Evolutionary conservation across 2,113 vertebrate species (phyloP), one percentile per base, ranked within the genome.

Genomic region (Ornithorhynchus anatinus): DNA sequence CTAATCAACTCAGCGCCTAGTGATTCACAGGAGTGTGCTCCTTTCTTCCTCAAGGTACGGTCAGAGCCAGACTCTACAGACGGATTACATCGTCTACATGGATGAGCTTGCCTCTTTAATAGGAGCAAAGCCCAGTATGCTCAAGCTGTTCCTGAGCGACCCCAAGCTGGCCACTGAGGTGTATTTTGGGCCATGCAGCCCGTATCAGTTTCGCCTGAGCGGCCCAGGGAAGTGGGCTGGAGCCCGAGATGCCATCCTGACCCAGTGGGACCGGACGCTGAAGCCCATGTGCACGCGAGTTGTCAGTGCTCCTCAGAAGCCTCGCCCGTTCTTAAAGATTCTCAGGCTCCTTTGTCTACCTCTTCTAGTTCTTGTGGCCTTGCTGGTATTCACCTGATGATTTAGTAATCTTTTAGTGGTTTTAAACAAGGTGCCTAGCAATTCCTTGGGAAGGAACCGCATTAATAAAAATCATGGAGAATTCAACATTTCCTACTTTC

Each of bases 191-290:
- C 95, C 95, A 1, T 92, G 94, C 36, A 93, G 79, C 15, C 79
- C 92, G 5, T 95, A 95, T 57, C 94, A 96, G 72, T 95, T 94
- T 68, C 83, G 89, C 8, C 29, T 95, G 66, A 81, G 39, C 10
- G 94, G 94, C 12, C 91, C 92, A 0, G 93, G 94, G 15, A 95
- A 91, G 58, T 95, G 94, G 94, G 70, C 81, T 0, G 94, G 93
- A 2, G 94, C 94, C 35, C 91, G 92, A 67, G 79, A 63, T 15
- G 91, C 93, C 32, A 95, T 95, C 82, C 80, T 95, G 67, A 94
- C 92, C 20, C 94, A 95, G 63, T 94, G 94, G 72, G 87, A 95
- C 16, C 79, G 91, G 52, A 89, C 92, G 1, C 52, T 88, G 56
- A 83, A 81, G 59, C 79, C 90, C 16, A 89, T 89, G 0, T 91